Percentiles rank a stretch among this genome's conserved stretches.
These are phyloP conservation scores for Phortica magna DNA, from an alignment of 2,888 invertebrate genomes.

Conservation along the genomic window DNA sequence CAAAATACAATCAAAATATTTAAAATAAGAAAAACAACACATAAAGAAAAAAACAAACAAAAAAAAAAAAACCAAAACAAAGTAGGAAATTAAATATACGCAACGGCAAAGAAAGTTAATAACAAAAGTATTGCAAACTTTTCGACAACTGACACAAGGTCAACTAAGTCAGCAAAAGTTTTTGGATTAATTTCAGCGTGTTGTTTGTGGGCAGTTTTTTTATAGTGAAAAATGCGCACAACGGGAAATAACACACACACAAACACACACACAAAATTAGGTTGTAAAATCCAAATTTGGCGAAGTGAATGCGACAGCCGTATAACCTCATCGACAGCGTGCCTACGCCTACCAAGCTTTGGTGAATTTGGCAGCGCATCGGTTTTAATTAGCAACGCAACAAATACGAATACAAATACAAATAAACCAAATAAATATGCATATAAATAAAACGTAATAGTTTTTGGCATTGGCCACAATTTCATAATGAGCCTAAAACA, in stretches of 20 bases:
- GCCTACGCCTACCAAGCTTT: not conserved
- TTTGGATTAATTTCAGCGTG: too few species aligned
- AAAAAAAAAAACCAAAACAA: not conserved
- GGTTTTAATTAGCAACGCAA: constrained; percentile 25
- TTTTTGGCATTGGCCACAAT: constrained; percentile 12
- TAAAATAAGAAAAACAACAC: too few species aligned
- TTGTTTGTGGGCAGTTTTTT: too few species aligned
- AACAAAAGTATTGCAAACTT: constrained; percentile 24
- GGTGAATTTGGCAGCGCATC: not conserved
- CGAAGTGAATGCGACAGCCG: not conserved
- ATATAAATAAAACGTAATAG: constrained; percentile 8
- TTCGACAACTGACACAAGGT: constrained; percentile 52
- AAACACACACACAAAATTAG: constrained; percentile 4
- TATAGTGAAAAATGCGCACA: not conserved
- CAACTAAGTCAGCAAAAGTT: constrained; percentile 34
- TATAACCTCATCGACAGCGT: not conserved
- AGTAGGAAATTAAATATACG: not conserved
- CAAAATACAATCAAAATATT: too few species aligned
- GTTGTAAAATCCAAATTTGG: constrained; percentile 14
- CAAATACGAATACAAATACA: not conserved
- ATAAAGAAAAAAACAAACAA: not conserved
- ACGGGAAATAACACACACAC: constrained; percentile 3
- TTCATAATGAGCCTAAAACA: constrained; percentile 19
- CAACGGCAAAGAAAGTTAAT: not conserved
- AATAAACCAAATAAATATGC: not conserved